phyloP scores from a whole-genome alignment of 2,113 vertebrate species.

The Rhynchopsitta pachyrhyncha region DNA sequence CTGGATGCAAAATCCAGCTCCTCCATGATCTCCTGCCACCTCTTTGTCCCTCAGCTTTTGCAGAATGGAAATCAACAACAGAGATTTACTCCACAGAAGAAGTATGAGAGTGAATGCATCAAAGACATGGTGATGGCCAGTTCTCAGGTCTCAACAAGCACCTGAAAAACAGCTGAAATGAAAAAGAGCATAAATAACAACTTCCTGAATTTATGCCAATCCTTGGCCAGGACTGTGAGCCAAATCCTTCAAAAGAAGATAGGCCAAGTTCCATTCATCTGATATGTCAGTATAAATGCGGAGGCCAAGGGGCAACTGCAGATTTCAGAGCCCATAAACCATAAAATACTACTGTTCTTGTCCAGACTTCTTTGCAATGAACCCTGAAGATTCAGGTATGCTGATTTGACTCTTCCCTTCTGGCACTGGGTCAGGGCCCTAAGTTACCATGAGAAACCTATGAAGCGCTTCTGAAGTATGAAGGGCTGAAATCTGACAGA shows the following conservation, averaged over 20 bases:
- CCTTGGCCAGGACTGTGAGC: not conserved
- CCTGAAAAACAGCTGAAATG: not conserved
- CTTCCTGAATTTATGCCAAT: not conserved
- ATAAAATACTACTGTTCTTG: not conserved
- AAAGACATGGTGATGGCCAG: not conserved
- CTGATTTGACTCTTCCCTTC: not conserved
- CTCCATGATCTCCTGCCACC: not conserved
- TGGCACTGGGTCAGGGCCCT: too few species aligned
- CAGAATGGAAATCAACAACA: not conserved
- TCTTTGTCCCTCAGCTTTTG: not conserved
- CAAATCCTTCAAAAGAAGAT: not conserved
- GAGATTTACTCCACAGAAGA: not conserved
- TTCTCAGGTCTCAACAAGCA: not conserved
- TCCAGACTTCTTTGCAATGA: not conserved
- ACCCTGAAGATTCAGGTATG: not conserved
- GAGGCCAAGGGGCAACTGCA: not conserved
- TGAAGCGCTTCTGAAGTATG: not conserved
- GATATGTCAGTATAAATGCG: not conserved
- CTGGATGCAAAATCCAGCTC: not conserved
- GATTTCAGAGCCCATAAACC: not conserved
- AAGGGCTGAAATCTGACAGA: not conserved
- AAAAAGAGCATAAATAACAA: accelerated
- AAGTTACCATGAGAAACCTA: not conserved
- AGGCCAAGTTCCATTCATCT: not conserved
- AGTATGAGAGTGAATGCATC: not conserved